These are phyloP conservation scores for Macrophya alboannulata DNA, from an alignment of 2,888 invertebrate genomes.

Conservation along the genomic window DNA sequence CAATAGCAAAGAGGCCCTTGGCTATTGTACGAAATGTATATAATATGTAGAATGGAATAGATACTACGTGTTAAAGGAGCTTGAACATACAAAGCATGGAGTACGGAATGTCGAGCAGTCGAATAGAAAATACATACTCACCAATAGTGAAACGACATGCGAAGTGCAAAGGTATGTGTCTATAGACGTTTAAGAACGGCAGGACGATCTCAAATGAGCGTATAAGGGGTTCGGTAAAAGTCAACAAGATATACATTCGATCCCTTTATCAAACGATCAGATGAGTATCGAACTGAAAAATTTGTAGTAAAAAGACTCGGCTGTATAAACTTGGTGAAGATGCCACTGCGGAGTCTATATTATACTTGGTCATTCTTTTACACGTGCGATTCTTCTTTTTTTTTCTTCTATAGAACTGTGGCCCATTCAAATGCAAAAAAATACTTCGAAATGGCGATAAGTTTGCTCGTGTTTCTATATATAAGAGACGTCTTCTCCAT, in stretches of 20 bases:
- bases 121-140: neutral
- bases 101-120: neutral
- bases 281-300: neutral
- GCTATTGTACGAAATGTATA: slow-evolving; percentile 28
- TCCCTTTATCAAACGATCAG: neutral
- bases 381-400: neutral
- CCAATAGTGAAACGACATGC: neutral
- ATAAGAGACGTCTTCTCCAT: too few relatives aligned
- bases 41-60: neutral
- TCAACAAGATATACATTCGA: too few relatives aligned
- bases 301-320: neutral
- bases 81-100: slow-evolving; percentile 5
- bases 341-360: neutral
- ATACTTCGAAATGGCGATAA: neutral
- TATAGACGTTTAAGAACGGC: neutral
- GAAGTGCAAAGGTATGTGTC: neutral
- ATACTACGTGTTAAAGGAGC: neutral
- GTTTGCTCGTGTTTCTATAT: too few relatives aligned
- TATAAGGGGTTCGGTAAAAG: neutral
- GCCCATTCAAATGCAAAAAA: neutral
- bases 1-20: slow-evolving; percentile 13
- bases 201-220: neutral
- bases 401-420: neutral
- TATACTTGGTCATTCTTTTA: neutral
- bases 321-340: neutral